phyloP scores from a whole-genome alignment of 2,797 vertebrate species.

The Lacerta bilineata region DNA sequence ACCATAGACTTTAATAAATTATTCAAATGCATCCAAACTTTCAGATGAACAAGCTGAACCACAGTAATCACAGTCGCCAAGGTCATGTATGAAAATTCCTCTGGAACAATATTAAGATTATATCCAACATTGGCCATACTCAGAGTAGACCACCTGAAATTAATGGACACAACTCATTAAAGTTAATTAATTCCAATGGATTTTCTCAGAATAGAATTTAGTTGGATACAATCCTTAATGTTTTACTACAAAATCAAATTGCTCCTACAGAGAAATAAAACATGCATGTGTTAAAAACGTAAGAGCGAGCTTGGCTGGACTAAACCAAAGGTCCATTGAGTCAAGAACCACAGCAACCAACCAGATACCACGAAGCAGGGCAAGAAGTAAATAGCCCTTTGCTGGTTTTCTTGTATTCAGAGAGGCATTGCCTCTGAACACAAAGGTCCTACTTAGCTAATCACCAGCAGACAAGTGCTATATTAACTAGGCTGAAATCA shows the following conservation, averaged over 20 bases:
- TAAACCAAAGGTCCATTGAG: not conserved
- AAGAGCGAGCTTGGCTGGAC: not conserved
- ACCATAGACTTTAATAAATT: slow-evolving; percentile 32
- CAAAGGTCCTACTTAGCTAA: not conserved
- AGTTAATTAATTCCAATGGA: too few species aligned
- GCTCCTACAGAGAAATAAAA: not conserved
- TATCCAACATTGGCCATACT: not conserved
- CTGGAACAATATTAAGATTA: too few species aligned
- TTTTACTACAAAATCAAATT: not conserved
- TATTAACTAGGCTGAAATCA: not conserved
- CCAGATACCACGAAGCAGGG: not conserved
- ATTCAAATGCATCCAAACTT: slow-evolving; percentile 27
- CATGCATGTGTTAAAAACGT: not conserved
- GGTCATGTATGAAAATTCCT: not conserved
- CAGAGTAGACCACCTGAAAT: too few species aligned
- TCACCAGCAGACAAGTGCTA: not conserved
- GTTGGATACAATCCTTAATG: not conserved
- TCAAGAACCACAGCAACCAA: not conserved
- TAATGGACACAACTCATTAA: too few species aligned
- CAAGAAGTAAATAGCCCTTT: not conserved
- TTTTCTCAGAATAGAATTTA: too few species aligned
- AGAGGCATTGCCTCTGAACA: not conserved
- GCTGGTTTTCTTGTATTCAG: not conserved
- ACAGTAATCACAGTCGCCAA: slow-evolving; percentile 19
- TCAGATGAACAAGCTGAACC: slow-evolving; percentile 12